These are phyloP conservation scores for Sebastes oblongus DNA, from an alignment of 2,797 vertebrate species.

Conservation along the genomic window DNA sequence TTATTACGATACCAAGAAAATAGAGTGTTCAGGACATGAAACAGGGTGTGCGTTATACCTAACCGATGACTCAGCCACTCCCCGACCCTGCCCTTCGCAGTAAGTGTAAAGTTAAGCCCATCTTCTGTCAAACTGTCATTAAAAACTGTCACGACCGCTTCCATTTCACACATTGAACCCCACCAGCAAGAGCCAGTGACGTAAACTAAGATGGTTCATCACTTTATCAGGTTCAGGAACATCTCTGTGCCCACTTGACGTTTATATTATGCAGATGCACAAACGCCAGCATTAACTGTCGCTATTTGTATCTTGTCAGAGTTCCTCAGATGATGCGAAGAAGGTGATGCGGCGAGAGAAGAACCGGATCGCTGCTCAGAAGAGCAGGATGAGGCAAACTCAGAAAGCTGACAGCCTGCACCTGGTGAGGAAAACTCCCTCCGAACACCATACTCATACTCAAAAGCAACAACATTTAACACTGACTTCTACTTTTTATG, in stretches of 20 bases:
- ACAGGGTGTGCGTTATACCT: constrained; percentile 62
- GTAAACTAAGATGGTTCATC: background rate
- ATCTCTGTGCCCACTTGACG: background rate
- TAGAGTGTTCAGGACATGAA: constrained; percentile 62
- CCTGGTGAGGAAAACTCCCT: constrained; percentile 85
- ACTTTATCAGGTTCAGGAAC: background rate
- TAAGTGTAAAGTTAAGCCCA: background rate
- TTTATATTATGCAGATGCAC: background rate
- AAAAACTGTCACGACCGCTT: background rate
- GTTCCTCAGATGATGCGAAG: constrained; percentile 91
- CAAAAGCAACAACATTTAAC: background rate
- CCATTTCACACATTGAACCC: background rate
- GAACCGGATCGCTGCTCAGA: constrained; percentile 97
- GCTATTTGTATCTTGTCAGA: constrained; percentile 72
- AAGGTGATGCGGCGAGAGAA: constrained; percentile 97
- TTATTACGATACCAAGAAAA: constrained; percentile 75
- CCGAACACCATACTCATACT: background rate
- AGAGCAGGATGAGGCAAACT: constrained; percentile 96
- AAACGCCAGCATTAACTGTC: background rate
- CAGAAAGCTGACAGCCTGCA: constrained; percentile 97
- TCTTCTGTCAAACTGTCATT: constrained; percentile 40
- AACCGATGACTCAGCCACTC: constrained; percentile 66
- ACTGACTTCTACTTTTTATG: background rate
- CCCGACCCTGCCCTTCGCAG: constrained; percentile 51
- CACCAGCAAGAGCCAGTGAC: background rate